A percentile compares a stretch with the other conserved stretches of the same genome.
Evolutionary conservation across 2,888 invertebrate species (phyloP).

Genomic region (Branchipolynoe longqiensis): DNA sequence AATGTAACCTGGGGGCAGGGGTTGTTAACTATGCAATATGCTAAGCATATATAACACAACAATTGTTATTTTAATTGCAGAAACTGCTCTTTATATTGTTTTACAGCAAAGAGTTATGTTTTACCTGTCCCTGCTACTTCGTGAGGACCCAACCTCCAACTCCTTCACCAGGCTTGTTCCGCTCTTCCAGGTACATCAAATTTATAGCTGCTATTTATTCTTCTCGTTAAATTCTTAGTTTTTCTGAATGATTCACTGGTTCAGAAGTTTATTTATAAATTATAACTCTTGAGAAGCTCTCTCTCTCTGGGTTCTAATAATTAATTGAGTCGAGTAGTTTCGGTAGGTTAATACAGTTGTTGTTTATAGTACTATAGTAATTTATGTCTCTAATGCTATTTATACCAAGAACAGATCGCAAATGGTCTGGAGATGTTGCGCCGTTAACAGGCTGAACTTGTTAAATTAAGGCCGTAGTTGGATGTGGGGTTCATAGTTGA

Average conservation of each 20-base stretch:
- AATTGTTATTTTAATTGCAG: neutral
- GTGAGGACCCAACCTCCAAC: conserved; percentile 11
- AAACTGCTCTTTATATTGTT: neutral
- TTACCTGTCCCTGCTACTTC: conserved; percentile 44
- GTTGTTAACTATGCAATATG: neutral
- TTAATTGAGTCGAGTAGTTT: no score
- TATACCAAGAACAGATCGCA: no score
- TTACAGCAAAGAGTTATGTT: conserved; percentile 54
- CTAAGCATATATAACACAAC: neutral
- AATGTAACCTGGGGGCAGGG: neutral
- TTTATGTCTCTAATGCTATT: no score
- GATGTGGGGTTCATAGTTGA: neutral
- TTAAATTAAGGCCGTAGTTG: no score
- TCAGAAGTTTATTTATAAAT: neutral
- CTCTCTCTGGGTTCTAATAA: no score
- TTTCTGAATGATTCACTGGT: no score
- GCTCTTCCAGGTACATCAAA: conserved; percentile 23
- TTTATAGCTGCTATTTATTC: no score
- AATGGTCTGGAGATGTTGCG: no score
- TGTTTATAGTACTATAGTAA: no score
- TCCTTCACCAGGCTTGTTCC: conserved; percentile 41
- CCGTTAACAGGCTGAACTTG: no score
- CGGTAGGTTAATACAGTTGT: no score
- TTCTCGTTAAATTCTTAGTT: no score
- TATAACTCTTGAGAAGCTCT: neutral